phyloP scores from a whole-genome alignment of 2,888 invertebrate species.

The Myopa tessellatipennis region DNA sequence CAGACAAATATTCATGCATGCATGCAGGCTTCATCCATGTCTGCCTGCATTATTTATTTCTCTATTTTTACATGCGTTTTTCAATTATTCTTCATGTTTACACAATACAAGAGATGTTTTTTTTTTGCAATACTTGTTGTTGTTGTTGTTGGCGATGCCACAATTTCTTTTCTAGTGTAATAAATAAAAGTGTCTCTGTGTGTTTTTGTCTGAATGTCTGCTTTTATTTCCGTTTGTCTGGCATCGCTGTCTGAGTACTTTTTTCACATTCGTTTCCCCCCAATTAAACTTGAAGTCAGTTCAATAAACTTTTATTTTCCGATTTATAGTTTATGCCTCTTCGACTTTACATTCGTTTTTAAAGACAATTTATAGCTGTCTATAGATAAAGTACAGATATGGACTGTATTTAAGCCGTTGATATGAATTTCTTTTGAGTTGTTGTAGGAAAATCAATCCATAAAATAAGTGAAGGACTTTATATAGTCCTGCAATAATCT shows the following conservation, averaged over 20 bases:
- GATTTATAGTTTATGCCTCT: too few species aligned
- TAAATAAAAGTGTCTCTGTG: neutral
- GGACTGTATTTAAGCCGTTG: too few species aligned
- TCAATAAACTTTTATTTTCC: neutral
- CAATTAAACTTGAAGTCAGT: too few species aligned
- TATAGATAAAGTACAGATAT: too few species aligned
- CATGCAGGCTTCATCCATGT: too few species aligned
- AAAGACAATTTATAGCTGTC: too few species aligned
- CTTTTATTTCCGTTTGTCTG: slow-evolving; percentile 15
- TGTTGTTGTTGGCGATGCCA: neutral
- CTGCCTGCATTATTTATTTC: slow-evolving; percentile 32
- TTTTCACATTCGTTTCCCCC: neutral
- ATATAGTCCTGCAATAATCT: too few species aligned
- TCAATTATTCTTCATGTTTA: neutral
- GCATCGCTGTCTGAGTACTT: slow-evolving; percentile 12
- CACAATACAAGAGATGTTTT: neutral
- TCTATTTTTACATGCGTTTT: neutral
- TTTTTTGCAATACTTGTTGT: neutral
- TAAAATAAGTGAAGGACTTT: too few species aligned
- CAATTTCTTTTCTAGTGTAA: neutral
- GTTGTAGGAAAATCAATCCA: too few species aligned
- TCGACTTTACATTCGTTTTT: too few species aligned
- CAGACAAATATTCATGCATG: too few species aligned
- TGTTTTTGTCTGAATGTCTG: neutral
- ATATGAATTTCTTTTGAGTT: too few species aligned